Evolutionary conservation across 1,140 invertebrate species (phyloP).

Genomic region (Zaprionus camerounensis): DNA sequence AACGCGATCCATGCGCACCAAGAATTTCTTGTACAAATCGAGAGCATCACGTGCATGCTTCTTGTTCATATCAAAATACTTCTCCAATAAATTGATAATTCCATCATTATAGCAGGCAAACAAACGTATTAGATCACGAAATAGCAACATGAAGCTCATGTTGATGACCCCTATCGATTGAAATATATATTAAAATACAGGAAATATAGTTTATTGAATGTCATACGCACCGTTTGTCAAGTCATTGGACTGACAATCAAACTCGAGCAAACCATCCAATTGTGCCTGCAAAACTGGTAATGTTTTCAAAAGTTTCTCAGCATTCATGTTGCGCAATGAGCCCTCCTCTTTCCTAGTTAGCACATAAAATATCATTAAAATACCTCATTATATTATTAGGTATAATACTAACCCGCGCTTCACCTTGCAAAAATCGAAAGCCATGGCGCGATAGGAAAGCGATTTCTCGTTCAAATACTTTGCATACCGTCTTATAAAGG

Average conservation of each 20-base stretch:
- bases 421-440: slow-evolving; percentile 99
- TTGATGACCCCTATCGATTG: slow-evolving; percentile 92
- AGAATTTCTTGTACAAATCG: slow-evolving; percentile 99
- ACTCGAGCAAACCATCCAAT: slow-evolving; percentile 97
- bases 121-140: slow-evolving; percentile 98
- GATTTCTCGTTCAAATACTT: slow-evolving; percentile 99
- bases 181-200: not conserved
- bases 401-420: slow-evolving; percentile 92
- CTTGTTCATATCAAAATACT: slow-evolving; percentile 99
- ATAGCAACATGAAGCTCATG: slow-evolving; percentile 99
- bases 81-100: slow-evolving; percentile 99
- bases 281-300: slow-evolving; percentile 97
- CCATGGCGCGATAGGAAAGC: slow-evolving; percentile 98
- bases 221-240: slow-evolving; percentile 92
- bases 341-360: slow-evolving; percentile 94
- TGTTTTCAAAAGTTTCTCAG: slow-evolving; percentile 98
- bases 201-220: not conserved
- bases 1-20: slow-evolving; percentile 99
- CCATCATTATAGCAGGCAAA: slow-evolving; percentile 99
- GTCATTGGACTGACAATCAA: slow-evolving; percentile 98
- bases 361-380: slow-evolving; percentile 13
- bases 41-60: slow-evolving; percentile 98
- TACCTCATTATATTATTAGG: not conserved
- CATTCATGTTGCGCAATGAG: slow-evolving; percentile 97
- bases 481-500: slow-evolving; percentile 98